Conservation (phyloP, 2,888 invertebrate genomes). For the Sarcophaga caerulescens region DNA sequence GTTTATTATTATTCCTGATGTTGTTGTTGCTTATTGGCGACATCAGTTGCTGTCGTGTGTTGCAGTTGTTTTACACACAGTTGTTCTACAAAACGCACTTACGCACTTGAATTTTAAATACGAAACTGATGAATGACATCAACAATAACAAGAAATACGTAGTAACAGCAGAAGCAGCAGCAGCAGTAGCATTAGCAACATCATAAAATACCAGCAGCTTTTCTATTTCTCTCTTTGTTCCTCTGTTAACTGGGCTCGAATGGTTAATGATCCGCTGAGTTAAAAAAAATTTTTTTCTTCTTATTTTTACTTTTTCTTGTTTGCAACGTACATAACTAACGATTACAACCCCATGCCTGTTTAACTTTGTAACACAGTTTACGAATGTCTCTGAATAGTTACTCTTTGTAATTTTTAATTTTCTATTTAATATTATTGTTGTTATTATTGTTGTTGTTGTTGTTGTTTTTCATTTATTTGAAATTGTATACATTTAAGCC, state of each 20-base stretch:
- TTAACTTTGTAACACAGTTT: no score
- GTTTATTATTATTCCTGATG: no score
- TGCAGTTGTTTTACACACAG: constrained; percentile 39
- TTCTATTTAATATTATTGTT: not conserved
- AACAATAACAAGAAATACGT: not conserved
- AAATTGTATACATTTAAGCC: not conserved
- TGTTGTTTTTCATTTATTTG: not conserved
- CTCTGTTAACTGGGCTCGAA: not conserved
- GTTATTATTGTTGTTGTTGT: not conserved
- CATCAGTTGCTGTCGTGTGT: not conserved
- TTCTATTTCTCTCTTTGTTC: not conserved
- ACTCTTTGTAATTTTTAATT: not conserved
- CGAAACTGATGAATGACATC: constrained; percentile 8
- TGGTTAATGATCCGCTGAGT: not conserved
- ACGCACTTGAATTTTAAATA: constrained; percentile 61
- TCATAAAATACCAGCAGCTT: not conserved
- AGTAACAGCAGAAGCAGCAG: constrained; percentile 6
- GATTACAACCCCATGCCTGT: no score
- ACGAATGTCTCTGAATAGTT: not conserved
- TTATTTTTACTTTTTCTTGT: no score
- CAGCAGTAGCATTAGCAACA: not conserved
- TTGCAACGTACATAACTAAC: no score
- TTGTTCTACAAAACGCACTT: constrained; percentile 39
- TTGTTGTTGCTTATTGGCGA: no score
- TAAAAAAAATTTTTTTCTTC: no score